Conservation (phyloP, 2,113 vertebrate genomes). For the Centropristis striata region DNA sequence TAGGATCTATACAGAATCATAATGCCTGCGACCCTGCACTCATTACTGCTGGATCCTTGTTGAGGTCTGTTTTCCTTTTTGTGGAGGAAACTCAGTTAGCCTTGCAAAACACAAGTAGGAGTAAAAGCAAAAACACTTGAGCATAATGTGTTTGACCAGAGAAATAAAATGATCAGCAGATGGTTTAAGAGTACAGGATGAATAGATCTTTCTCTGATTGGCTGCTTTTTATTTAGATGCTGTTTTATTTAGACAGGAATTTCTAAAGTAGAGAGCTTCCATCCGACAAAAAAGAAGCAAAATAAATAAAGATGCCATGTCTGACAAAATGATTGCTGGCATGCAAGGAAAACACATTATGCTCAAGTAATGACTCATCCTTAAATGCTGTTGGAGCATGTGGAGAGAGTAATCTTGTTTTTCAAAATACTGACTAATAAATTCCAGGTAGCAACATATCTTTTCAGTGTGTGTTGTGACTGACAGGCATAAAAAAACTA, state of each 20-base stretch:
- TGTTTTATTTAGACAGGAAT: constrained; percentile 1
- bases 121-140: not conserved
- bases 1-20: not conserved
- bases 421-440: constrained; percentile 16
- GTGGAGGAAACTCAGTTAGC: not conserved
- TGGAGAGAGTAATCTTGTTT: constrained; percentile 6
- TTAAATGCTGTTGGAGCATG: constrained; percentile 2
- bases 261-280: constrained; percentile 17
- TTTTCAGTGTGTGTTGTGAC: not conserved
- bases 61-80: not conserved
- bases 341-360: constrained; percentile 23
- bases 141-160: too few species aligned
- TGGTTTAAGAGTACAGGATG: not conserved
- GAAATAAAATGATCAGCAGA: not conserved
- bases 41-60: not conserved
- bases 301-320: not conserved
- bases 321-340: constrained; percentile 44
- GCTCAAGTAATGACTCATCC: not conserved
- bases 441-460: constrained; percentile 6
- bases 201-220: not conserved
- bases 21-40: constrained; percentile 24
- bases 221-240: not conserved
- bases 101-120: not conserved
- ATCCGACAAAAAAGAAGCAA: constrained; percentile 1
- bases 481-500: not conserved